These are phyloP conservation scores for Anastatus disparis DNA, from an alignment of 1,140 invertebrate genomes.

Conservation along the genomic window DNA sequence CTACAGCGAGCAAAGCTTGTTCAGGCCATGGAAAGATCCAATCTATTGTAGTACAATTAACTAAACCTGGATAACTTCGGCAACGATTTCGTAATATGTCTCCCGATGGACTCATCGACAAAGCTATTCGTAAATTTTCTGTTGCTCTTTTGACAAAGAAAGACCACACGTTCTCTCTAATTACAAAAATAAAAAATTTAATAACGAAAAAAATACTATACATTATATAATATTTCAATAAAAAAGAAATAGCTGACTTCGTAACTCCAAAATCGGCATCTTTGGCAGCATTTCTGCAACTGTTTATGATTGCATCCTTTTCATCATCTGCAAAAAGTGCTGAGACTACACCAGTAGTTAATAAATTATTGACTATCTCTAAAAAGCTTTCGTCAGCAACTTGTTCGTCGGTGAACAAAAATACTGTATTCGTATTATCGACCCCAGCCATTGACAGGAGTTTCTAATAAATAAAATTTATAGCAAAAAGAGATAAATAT, in stretches of 20 bases:
- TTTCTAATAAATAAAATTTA: constrained; percentile 59
- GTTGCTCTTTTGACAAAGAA: constrained; percentile 82
- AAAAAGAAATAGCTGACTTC: constrained; percentile 68
- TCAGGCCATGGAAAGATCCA: constrained; percentile 94
- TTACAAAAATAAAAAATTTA: constrained; percentile 36
- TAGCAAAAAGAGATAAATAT: no score
- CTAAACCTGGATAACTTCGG: constrained; percentile 89
- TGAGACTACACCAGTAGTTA: constrained; percentile 86
- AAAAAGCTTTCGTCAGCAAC: constrained; percentile 83
- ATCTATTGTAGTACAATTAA: constrained; percentile 93
- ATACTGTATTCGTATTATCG: constrained; percentile 81
- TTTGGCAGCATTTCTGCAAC: constrained; percentile 74
- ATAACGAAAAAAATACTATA: neutral
- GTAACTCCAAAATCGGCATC: constrained; percentile 76
- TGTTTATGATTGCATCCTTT: constrained; percentile 79
- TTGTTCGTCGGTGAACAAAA: constrained; percentile 86
- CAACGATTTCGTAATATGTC: constrained; percentile 84
- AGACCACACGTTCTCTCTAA: constrained; percentile 84
- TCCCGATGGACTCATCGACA: constrained; percentile 89
- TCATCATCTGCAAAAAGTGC: constrained; percentile 88
- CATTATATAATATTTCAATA: neutral
- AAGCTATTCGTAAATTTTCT: constrained; percentile 87
- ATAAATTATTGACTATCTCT: constrained; percentile 90
- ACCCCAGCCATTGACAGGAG: constrained; percentile 80
- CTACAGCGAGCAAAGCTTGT: constrained; percentile 87